A percentile compares a stretch with the other conserved stretches of the same genome.
These are phyloP conservation scores for Aurelia sp. DNA, from an alignment of 30 jellyfish, hydroid and myxozoan species.

Conservation along the genomic window DNA sequence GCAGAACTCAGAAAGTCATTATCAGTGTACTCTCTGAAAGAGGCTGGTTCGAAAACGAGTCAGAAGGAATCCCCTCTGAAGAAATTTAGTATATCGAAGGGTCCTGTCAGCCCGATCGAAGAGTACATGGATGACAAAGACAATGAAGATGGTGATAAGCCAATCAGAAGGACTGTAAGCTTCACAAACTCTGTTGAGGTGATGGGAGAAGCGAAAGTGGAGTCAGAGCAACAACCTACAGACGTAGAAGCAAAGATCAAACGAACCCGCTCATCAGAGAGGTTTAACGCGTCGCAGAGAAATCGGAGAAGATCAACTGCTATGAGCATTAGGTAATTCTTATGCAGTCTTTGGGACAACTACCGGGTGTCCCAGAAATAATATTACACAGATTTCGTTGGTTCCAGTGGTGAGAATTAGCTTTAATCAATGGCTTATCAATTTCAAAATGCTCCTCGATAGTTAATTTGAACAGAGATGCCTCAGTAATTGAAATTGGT, in stretches of 20 bases:
- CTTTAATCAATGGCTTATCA: too few species aligned
- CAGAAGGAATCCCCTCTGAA: slow-evolving; percentile 3
- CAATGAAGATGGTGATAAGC: slow-evolving; percentile 28
- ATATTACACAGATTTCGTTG: too few species aligned
- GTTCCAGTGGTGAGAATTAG: too few species aligned
- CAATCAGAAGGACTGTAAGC: slow-evolving; percentile 71
- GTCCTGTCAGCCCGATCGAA: slow-evolving; percentile 27
- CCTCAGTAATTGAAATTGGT: too few species aligned
- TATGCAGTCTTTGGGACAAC: too few species aligned
- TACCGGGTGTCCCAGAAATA: too few species aligned
- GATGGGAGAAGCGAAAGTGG: slow-evolving; percentile 52
- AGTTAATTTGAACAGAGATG: too few species aligned
- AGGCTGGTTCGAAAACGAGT: slow-evolving; percentile 15
- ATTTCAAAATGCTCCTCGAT: too few species aligned
- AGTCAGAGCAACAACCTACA: slow-evolving; percentile 6
- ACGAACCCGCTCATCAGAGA: slow-evolving; percentile 73
- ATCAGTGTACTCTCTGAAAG: slow-evolving; percentile 83
- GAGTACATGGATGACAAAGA: slow-evolving; percentile 16
- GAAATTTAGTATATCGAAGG: not conserved
- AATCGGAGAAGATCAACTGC: slow-evolving; percentile 57
- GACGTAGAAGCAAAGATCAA: slow-evolving; percentile 30
- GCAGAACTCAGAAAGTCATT: slow-evolving; percentile 71
- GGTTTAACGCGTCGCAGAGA: slow-evolving; percentile 40
- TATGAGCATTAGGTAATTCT: slow-evolving; percentile 14
- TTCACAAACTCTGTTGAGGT: slow-evolving; percentile 68